A percentile compares a stretch with the other conserved stretches of the same genome.
Conservation (phyloP, 2,888 invertebrate genomes). For the Agelastica alni region DNA sequence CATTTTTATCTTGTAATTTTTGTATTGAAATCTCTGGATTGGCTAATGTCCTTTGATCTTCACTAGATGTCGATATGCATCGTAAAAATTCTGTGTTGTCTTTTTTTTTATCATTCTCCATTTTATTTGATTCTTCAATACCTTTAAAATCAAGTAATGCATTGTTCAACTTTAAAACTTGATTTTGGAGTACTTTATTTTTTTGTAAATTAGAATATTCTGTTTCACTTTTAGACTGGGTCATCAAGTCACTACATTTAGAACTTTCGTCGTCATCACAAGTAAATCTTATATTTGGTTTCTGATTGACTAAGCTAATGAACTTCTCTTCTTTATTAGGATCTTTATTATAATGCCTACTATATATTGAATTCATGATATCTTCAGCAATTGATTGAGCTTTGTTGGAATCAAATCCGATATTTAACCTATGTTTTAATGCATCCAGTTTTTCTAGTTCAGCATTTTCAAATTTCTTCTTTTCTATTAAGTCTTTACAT, state of each 20-base stretch:
- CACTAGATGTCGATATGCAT: neutral
- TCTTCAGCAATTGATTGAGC: conserved; percentile 45
- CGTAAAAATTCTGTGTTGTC: neutral
- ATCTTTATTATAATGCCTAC: conserved; percentile 37
- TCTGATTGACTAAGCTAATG: neutral
- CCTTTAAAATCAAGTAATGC: neutral
- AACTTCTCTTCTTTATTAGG: neutral
- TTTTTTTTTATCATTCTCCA: neutral
- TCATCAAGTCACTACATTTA: neutral
- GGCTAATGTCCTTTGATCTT: neutral
- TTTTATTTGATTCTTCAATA: neutral
- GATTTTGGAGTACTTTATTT: neutral
- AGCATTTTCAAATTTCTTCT: conserved; percentile 23
- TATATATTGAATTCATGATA: conserved; percentile 46
- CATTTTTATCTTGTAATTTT: neutral
- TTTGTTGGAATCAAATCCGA: conserved; percentile 33
- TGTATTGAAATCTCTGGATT: neutral
- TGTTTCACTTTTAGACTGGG: neutral
- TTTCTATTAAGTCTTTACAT: conserved; percentile 31
- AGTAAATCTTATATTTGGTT: conserved; percentile 1
- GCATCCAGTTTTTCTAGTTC: conserved; percentile 26
- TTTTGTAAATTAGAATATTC: neutral
- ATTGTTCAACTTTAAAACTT: too few species aligned
- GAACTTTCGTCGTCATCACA: conserved; percentile 14
- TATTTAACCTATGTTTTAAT: conserved; percentile 22